phyloP scores from a whole-genome alignment of 1,140 invertebrate species.

The Drosophila albomicans region DNA sequence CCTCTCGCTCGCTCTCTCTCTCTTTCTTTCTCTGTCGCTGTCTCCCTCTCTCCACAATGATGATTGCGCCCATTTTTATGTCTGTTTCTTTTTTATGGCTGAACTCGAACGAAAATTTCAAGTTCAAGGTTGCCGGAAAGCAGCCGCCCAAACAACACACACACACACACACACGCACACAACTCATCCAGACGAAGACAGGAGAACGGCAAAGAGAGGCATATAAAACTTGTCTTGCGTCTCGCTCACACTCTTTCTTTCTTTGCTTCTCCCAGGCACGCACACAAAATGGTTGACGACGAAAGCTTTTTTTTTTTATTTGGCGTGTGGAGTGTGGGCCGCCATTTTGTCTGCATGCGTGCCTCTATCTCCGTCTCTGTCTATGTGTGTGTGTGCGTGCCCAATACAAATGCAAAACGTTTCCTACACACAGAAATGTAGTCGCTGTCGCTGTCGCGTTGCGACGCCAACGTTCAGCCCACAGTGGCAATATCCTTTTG shows the following conservation, averaged over 20 bases:
- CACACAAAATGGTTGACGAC: constrained; percentile 48
- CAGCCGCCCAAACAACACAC: constrained; percentile 42
- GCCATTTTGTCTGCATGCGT: constrained; percentile 62
- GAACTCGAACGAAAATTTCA: constrained; percentile 73
- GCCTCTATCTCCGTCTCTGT: not conserved
- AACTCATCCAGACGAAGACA: constrained; percentile 35
- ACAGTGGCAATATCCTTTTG: constrained; percentile 83
- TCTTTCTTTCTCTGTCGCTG: too few species aligned
- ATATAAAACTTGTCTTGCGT: constrained; percentile 26
- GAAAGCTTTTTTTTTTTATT: not conserved
- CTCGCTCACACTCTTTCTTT: not conserved
- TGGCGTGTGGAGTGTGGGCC: constrained; percentile 36
- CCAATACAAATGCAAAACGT: constrained; percentile 56
- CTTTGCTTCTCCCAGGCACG: constrained; percentile 36
- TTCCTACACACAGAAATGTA: constrained; percentile 63
- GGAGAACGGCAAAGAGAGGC: constrained; percentile 25
- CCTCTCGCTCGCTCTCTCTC: not conserved
- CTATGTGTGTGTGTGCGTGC: not conserved
- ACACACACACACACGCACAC: constrained; percentile 11
- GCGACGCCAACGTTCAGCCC: constrained; percentile 20
- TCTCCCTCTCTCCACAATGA: constrained; percentile 7
- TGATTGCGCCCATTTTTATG: constrained; percentile 58
- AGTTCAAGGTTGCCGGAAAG: constrained; percentile 82
- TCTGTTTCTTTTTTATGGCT: constrained; percentile 55
- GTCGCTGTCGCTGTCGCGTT: too few species aligned